Evolutionary conservation across 2,888 invertebrate species (phyloP).

Genomic region (Diabrotica balteata): DNA sequence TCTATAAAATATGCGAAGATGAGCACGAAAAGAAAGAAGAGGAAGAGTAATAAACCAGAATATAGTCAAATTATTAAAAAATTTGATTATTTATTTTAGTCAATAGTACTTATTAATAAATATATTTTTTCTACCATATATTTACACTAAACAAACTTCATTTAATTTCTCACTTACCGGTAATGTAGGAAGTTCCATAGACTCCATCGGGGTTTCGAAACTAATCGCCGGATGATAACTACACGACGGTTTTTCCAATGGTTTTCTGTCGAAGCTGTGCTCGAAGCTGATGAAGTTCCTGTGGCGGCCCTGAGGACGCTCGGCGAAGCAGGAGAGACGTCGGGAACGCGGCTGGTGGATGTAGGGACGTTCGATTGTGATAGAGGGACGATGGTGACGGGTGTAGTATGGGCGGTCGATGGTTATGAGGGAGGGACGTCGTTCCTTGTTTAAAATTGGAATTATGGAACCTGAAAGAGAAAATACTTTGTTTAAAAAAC

Average conservation of each 20-base stretch:
- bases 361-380: slow-evolving; percentile 45
- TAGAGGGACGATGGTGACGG: slow-evolving; percentile 47
- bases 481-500: not conserved
- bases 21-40: too few species aligned
- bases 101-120: too few species aligned
- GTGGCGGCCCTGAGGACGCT: slow-evolving; percentile 47
- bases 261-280: slow-evolving; percentile 43
- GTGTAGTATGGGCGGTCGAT: slow-evolving; percentile 50
- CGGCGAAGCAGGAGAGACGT: slow-evolving; percentile 57
- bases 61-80: too few species aligned
- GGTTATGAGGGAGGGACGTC: slow-evolving; percentile 54
- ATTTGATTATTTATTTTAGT: too few species aligned
- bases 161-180: slow-evolving; percentile 8
- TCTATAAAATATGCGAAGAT: too few species aligned
- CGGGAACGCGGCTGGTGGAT: slow-evolving; percentile 43
- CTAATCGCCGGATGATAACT: slow-evolving; percentile 51
- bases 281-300: slow-evolving; percentile 58
- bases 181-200: slow-evolving; percentile 36
- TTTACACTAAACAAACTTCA: too few species aligned
- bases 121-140: too few species aligned
- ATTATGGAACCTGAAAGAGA: slow-evolving; percentile 53
- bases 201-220: slow-evolving; percentile 49
- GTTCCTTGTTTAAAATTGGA: slow-evolving; percentile 53
- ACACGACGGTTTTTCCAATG: slow-evolving; percentile 41
- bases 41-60: too few species aligned